Base-by-base conservation (phyloP, 2,888 invertebrate genomes). In the Chaitophorus viminalis region DNA sequence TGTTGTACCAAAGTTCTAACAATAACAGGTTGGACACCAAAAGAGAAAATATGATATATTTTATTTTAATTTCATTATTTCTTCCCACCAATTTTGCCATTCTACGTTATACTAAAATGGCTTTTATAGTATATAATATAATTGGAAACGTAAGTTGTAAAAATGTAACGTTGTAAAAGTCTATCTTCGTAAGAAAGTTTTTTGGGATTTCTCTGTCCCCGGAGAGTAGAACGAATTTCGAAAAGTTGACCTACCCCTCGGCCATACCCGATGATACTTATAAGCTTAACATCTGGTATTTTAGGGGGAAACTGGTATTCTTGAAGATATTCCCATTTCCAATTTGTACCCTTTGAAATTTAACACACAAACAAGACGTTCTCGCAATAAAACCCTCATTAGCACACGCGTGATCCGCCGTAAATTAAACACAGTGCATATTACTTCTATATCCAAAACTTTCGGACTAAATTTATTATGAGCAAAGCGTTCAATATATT, bases 341-440 rank as follows among this genome's bases (percentile, higher is more conserved):
- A 76, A 31, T 68, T 68, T 18, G 46, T 68, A 39, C 60, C 29
- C 31, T 36, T 70, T 52, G 65, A 14, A 85, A 52, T 77, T 77
- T 52, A 85, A 68, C n/a, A 68, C 65, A 39, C 36, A 70, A 68
- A 84, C 60, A 65, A 76, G n/a, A 68, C 39, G 5, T 76, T 84
- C 46, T 46, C 68, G 33, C 18, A 36, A 85, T 85, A 77, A 85
- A 85, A 85, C 25, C 31, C 46, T n/a, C 85, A 77, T 85, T 85
- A 77, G 18, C 65, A 68, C n/a, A 33, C 52, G 25, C 18, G 68
- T n/a, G n/a, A 65, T 65, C 18, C 31, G n/a, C 46, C 46, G 52
- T 68, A 68, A 68, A 68, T 85, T 85, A 68, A 60, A 83, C 52
- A n/a, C 3, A 46, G 0, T 18, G 29, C 21, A 36, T 60, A 25